Evolutionary conservation across 1,140 invertebrate genomes (phyloP), one percentile per base, ranked within the genome.

Genomic region (Zaprionus vittiger): DNA sequence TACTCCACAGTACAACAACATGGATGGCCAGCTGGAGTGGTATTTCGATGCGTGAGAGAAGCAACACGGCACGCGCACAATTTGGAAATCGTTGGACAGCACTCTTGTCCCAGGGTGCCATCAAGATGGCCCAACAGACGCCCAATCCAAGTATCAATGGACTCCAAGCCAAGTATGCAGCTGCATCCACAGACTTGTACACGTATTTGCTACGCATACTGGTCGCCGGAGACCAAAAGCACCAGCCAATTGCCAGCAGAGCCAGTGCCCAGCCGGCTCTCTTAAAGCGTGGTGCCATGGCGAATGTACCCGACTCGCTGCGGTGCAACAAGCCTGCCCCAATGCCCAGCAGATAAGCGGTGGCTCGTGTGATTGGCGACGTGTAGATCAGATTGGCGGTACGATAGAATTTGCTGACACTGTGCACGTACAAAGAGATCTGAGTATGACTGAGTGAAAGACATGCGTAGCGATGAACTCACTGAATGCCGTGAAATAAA

Each of bases 401-500:
- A 75, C 95, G 94, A 75, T 95, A 96, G 68, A 96, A 94, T 77
- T 96, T 95, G 85, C 94, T 95, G 44, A 95, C 86, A 68, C 95
- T 96, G 89, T 96, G 89, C 14, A 93, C 93, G 82, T 76, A 26
- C 4, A 20, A 77, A 60, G 15, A 20, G 14, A 41, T 24, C 31
- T 44, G 14, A 62, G 47, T 11, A 9, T 9, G 41, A 47, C 14
- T 26, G 15, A 6, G 5, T 15, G 14, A 7, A 28, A 3, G 11
- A 28, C 11, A 1, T 3, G 49, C 4, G 38, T 2, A 14, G 31
- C 14, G 12, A 9, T 15, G 4, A 41, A 76, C 84, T 41, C 64
- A 96, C 96, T 95, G 94, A 64, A 95, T 95, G 77, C 96, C 96
- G 81, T 96, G 95, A 79, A 95, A 96, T 44, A 95, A 93, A 37